Evolutionary conservation across 2,113 vertebrate species (phyloP).

Genomic region (Ptilonorhynchus violaceus): DNA sequence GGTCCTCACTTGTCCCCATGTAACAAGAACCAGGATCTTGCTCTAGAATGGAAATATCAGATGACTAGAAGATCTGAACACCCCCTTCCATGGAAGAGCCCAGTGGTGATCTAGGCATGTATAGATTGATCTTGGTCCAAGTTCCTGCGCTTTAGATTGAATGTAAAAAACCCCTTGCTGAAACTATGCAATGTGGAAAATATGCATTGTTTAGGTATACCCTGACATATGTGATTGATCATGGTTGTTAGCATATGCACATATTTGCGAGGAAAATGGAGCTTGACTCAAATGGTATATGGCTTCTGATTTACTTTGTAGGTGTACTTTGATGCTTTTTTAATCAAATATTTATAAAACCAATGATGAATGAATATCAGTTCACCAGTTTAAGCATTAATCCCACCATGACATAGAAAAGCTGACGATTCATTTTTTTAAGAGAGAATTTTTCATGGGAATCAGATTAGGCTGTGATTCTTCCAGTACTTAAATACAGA

Average conservation of each 20-base stretch:
- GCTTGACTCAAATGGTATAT: neutral
- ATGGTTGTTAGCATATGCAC: neutral
- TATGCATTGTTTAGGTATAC: conserved; percentile 8
- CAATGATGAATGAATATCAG: neutral
- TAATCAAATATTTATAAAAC: neutral
- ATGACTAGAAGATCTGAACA: neutral
- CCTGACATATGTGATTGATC: neutral
- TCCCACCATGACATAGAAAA: neutral
- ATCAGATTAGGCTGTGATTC: neutral
- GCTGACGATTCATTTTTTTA: neutral
- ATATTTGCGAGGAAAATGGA: neutral
- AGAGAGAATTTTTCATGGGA: neutral
- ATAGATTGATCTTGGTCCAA: neutral
- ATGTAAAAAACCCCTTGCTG: neutral
- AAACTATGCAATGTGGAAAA: conserved; percentile 12
- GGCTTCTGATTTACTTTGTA: neutral
- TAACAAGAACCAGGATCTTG: neutral
- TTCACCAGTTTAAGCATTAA: neutral
- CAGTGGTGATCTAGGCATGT: neutral
- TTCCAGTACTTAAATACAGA: neutral
- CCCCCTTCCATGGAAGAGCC: neutral
- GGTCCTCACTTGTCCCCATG: neutral
- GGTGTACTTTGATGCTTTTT: neutral
- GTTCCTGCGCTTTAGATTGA: neutral
- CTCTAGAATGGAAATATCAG: neutral